Evolutionary conservation across 2,888 invertebrate species (phyloP), one percentile per base, ranked within the genome.

Genomic region (Iselma pallidipennis): DNA sequence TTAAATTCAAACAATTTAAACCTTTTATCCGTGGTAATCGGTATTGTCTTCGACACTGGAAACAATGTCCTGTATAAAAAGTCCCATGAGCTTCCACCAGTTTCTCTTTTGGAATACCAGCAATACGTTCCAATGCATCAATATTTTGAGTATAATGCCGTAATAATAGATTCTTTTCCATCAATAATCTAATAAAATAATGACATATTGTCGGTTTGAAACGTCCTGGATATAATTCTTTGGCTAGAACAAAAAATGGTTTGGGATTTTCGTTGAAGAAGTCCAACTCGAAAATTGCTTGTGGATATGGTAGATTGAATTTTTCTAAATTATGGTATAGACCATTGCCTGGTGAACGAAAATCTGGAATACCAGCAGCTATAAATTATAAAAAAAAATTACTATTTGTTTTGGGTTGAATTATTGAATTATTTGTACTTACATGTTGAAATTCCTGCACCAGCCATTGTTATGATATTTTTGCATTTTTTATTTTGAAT

Each of bases 401-500:
- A 49, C 12, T 29, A 21, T n/a, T n/a, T n/a, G n/a, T n/a, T 23
- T 16, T 19, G 16, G 2, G 9, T 23, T 19, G 14, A n/a, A 7
- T 33, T 50, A 14, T 12, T 14, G 5, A 45, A 12, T 54, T 14
- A 5, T 21, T 21, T 55, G 85, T 89, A n/a, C n/a, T 88, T 85
- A 95, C 95, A 92, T 50, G 98, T 98, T 2, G 96, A 97, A 76
- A 98, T 96, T 54, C 98, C 98, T 70, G 98, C 98, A 63, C 98
- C 98, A 63, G 95, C 91, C 89, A 98, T 89, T 0, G 95, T 95
- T 59, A 98, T 90, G 58, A 98, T 88, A 73, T 94, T 95, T 78
- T 89, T 89, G 76, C 93, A 92, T 66, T 89, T 87, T 42, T 87
- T 87, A 61, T 86, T 87, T 71, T 90, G 87, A 67, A 96, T 94